A percentile compares a stretch with the other conserved stretches of the same genome.
Evolutionary conservation across 2,888 invertebrate genomes (phyloP).

Genomic region (Chrysomela aeneicollis): DNA sequence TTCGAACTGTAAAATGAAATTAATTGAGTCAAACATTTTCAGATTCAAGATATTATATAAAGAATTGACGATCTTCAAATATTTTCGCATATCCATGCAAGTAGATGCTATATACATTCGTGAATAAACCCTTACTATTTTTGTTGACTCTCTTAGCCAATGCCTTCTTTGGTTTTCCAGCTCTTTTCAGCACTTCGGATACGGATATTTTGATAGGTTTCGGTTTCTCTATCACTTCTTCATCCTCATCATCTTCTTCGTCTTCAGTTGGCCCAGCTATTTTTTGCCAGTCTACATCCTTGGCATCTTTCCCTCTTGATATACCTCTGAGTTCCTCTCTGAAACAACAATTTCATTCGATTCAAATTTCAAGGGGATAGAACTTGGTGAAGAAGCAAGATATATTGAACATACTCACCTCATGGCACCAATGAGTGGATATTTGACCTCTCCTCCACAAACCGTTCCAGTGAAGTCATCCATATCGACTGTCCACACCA

Average conservation of each 20-base stretch:
- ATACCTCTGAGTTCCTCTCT: constrained; percentile 88
- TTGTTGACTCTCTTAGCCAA: constrained; percentile 62
- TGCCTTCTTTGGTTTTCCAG: constrained; percentile 71
- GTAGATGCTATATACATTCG: no score
- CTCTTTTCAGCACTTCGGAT: constrained; percentile 72
- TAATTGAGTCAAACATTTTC: no score
- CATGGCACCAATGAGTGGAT: constrained; percentile 90
- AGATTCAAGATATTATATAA: no score
- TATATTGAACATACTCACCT: constrained; percentile 62
- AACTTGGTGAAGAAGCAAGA: neutral
- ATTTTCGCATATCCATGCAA: no score
- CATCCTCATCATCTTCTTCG: constrained; percentile 66
- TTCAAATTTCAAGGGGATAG: neutral
- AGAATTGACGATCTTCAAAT: no score
- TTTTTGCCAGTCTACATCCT: constrained; percentile 86
- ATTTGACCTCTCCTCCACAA: constrained; percentile 86
- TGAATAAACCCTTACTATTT: constrained; percentile 73
- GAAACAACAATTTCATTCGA: neutral
- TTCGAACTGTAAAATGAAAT: constrained; percentile 69
- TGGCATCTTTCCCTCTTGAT: constrained; percentile 81
- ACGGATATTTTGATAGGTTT: constrained; percentile 80
- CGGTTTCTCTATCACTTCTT: constrained; percentile 70
- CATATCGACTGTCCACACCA: constrained; percentile 97
- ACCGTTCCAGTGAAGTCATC: constrained; percentile 88
- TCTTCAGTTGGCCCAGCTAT: constrained; percentile 73